phyloP scores from a whole-genome alignment of 2,113 vertebrate genomes.

The Embiotoca jacksoni region DNA sequence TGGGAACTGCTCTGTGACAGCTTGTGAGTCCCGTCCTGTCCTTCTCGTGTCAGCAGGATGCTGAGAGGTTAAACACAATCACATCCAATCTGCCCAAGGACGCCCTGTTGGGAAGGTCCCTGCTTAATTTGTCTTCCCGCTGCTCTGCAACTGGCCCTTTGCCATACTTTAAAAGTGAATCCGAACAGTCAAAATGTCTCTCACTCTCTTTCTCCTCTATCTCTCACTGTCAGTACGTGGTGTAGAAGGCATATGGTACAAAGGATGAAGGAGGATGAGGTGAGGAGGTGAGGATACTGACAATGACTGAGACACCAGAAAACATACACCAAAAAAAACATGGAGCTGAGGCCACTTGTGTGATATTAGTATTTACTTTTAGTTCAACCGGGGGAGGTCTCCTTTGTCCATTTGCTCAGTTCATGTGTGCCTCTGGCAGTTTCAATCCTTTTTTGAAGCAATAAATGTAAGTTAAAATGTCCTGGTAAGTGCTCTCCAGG shows the following conservation, averaged over 20 bases:
- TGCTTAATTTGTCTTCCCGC: constrained; percentile 72
- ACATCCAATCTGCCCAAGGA: constrained; percentile 72
- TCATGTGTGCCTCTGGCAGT: neutral
- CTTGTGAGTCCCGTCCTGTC: constrained; percentile 48
- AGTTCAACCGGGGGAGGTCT: constrained; percentile 27
- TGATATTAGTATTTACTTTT: constrained; percentile 30
- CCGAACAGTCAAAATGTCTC: constrained; percentile 57
- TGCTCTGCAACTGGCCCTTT: constrained; percentile 67
- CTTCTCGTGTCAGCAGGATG: constrained; percentile 58
- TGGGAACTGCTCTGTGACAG: constrained; percentile 25
- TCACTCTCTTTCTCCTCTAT: constrained; percentile 37
- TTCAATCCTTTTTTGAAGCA: constrained; percentile 23
- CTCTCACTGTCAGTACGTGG: constrained; percentile 27
- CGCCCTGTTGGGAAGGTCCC: constrained; percentile 72
- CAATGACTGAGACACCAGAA: constrained; percentile 57
- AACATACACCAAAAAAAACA: constrained; percentile 12
- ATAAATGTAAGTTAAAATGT: neutral
- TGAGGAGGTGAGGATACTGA: constrained; percentile 48
- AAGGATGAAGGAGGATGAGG: constrained; percentile 54
- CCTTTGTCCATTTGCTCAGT: constrained; percentile 7
- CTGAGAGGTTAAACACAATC: constrained; percentile 69
- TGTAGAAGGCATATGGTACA: constrained; percentile 39
- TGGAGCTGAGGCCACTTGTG: constrained; percentile 17
- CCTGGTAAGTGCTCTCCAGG: neutral
- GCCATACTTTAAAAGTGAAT: constrained; percentile 73